Conservation (phyloP, 2,797 vertebrate species). For the Nothura maculosa region DNA sequence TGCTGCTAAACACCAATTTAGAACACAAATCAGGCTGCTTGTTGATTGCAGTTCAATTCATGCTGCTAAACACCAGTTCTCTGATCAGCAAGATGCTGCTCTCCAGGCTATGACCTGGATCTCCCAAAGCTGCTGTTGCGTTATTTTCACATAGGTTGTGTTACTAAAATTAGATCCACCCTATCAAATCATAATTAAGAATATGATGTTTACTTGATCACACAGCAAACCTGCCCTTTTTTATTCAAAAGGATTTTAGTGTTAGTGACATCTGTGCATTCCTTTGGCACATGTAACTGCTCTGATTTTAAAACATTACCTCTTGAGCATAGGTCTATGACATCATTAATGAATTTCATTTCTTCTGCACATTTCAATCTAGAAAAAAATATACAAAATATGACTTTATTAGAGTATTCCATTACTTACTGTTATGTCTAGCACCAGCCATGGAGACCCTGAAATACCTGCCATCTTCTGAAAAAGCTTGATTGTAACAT, state of each 20-base stretch:
- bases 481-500: not conserved
- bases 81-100: slow-evolving; percentile 22
- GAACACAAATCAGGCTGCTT: slow-evolving; percentile 67
- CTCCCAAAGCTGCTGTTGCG: not conserved
- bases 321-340: not conserved
- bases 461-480: not conserved
- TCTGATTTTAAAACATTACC: slow-evolving; percentile 17
- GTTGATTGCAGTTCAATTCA: slow-evolving; percentile 60
- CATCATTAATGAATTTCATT: slow-evolving; percentile 27
- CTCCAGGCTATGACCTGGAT: not conserved
- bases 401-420: not conserved
- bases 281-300: not conserved
- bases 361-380: not conserved
- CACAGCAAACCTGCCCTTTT: not conserved
- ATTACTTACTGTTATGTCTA: not conserved
- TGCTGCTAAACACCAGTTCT: slow-evolving; percentile 45
- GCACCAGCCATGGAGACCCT: not conserved
- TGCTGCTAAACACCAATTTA: slow-evolving; percentile 66
- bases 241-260: not conserved
- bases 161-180: slow-evolving; percentile 1
- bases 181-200: slow-evolving; percentile 2
- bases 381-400: not conserved
- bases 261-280: not conserved
- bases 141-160: not conserved
- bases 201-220: not conserved